These are phyloP conservation scores for Apotomis capreana DNA, from an alignment of 2,888 invertebrate species.

Conservation along the genomic window DNA sequence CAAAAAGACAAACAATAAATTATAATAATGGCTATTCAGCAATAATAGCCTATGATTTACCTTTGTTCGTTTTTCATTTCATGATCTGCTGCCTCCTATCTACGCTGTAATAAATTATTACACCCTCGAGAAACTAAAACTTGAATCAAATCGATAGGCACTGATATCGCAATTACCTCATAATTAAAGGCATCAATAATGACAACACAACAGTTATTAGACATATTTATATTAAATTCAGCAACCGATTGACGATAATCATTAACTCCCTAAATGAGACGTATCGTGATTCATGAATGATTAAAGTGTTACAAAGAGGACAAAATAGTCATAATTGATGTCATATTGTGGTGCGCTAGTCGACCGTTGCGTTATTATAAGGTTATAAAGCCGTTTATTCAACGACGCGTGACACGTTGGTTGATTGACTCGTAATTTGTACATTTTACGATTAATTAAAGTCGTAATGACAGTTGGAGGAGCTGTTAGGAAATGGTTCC, in stretches of 20 bases:
- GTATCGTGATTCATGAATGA: conserved; percentile 1
- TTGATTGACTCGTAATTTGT: conserved; percentile 29
- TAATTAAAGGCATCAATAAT: no score
- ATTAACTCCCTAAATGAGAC: not conserved
- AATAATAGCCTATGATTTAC: no score
- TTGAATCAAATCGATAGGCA: no score
- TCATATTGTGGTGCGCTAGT: conserved; percentile 31
- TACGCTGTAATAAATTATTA: no score
- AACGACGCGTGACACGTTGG: conserved; percentile 19
- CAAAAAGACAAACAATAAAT: no score
- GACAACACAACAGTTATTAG: no score
- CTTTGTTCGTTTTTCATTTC: no score
- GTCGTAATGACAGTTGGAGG: conserved; percentile 13
- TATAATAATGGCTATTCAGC: no score
- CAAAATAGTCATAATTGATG: conserved; percentile 34
- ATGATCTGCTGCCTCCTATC: no score
- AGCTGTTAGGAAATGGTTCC: conserved; percentile 15
- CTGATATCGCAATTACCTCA: no score
- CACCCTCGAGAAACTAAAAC: no score
- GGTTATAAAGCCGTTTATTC: conserved; percentile 23
- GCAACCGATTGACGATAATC: not conserved
- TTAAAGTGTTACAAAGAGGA: conserved; percentile 29
- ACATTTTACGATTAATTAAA: conserved; percentile 30
- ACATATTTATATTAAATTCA: not conserved
- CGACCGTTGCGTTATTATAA: conserved; percentile 23